Base-by-base conservation (phyloP, 2,888 invertebrate genomes). In the Drosophila mercatorum region DNA sequence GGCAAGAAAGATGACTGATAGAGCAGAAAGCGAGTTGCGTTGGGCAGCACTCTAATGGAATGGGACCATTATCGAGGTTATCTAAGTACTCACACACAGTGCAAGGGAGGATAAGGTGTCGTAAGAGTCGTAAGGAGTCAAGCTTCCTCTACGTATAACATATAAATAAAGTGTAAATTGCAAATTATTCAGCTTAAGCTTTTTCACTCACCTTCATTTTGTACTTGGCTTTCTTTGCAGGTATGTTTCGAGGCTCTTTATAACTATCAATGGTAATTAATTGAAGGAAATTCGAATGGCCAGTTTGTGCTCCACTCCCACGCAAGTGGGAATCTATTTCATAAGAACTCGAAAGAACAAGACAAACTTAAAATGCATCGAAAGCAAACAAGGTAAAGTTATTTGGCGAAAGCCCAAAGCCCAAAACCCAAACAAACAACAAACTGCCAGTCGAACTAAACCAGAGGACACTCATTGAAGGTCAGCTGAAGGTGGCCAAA, bases 291-390 rank as follows among this genome's bases (percentile, higher is more conserved):
- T 40, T 58, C 38, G 44, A 41, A 46, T 46, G 44, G 44, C 14
- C 52, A 22, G 17, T 40, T 70, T 31, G 2, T 31, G 36, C 1
- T 5, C 11, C n/a, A 28, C 3, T 43, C 10, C 22, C 22, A 22
- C 36, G 59, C 11, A 26, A 22, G 49, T 41, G 49, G 49, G 10
- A 49, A 7, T 40, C 53, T 4, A 14, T 62, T 58, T 55, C 34
- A 22, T 36, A 17, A 17, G 17, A 17, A 2, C 22, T 22, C 22
- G 22, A 22, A 22, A 28, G 17, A 52, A 49, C 40, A 62, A 59
- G 51, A 40, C 63, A 55, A 73, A 87, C 84, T 87, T 73, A 81
- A 81, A 83, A 89, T 83, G 89, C 82, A 89, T 87, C 73, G 75
- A 89, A 89, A 74, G 61, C 57, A 81, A 87, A 84, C 68, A 72